Base-by-base conservation (phyloP, 1,140 invertebrate genomes). In the Mya arenaria region DNA sequence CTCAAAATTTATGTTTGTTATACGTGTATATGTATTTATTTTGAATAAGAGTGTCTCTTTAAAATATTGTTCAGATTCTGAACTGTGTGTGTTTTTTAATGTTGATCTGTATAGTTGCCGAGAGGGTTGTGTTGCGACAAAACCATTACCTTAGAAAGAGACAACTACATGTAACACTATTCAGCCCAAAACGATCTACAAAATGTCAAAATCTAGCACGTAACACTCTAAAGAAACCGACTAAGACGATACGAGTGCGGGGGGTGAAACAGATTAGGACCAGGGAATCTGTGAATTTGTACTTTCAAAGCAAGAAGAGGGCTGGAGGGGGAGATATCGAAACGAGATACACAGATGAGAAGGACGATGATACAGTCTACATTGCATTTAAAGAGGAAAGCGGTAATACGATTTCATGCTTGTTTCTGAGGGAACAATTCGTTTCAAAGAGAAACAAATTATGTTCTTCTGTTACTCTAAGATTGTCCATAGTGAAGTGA, bases 241-340 rank as follows among this genome's bases (percentile, higher is more conserved):
- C 25, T 30, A 13, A 25, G 17, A 73, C 52, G 28, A 28, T 86
- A 19, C 44, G 63, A 28, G 83, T 87, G 32, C 32, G 44, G 37
- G 72, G 77, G 15, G 15, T 86, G 3, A 75, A 39, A 1, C 1
- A 13, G 17, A 32, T 30, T 19, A 56, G 56, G n/a, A 75, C 75
- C 23, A 72, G 75, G 58, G 78, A 84, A 34, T 81, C 73, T 17
- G 23, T 86, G 17, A 36, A 66, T 8, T 41, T 78, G 6, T 86
- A 86, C 62, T 86, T 86, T 82, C 78, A 84, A 68, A 82, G 63
- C 55, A 74, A 37, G 30, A 62, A 78, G 13, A 66, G 77, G 56
- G 39, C 75, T 39, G 85, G 82, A 66, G 85, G 85, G 34, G 52
- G 52, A 37, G 71, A 73, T 36, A 56, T 81, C 15, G 66, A 77